These are phyloP conservation scores for Xiphorhynchus erythropygius DNA, from an alignment of 2,797 vertebrate species.

Conservation along the genomic window DNA sequence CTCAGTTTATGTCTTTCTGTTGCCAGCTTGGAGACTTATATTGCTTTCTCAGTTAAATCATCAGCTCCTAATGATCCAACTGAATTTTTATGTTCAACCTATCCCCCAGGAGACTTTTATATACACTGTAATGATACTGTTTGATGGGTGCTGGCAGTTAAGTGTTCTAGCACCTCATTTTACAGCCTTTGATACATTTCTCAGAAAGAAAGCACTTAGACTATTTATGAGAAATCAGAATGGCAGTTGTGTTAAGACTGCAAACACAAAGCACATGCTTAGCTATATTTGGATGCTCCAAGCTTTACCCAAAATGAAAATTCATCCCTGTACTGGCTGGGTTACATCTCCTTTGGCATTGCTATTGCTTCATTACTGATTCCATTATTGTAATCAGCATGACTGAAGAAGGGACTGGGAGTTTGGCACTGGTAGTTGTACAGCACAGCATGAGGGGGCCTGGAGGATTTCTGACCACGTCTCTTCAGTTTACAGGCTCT, in stretches of 20 bases:
- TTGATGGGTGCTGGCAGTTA: conserved; percentile 37
- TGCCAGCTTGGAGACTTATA: conserved; percentile 53
- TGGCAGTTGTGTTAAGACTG: background rate
- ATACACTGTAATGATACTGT: conserved; percentile 26
- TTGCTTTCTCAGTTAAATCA: conserved; percentile 59
- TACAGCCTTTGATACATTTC: conserved; percentile 13
- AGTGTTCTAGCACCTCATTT: conserved; percentile 43
- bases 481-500: background rate
- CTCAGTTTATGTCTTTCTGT: conserved; percentile 54
- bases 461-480: background rate
- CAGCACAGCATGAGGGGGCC: background rate
- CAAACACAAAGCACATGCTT: background rate
- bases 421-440: background rate
- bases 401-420: background rate
- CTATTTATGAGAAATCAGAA: conserved; percentile 17
- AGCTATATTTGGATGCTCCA: background rate
- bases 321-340: background rate
- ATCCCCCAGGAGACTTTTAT: conserved; percentile 46
- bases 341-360: background rate
- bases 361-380: background rate
- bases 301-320: background rate
- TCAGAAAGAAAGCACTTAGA: background rate
- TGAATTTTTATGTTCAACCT: conserved; percentile 60
- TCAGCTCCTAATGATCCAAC: conserved; percentile 50
- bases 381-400: accelerated